Evolutionary conservation across 2,797 vertebrate genomes (phyloP).

Genomic region (Anguilla pacifica): DNA sequence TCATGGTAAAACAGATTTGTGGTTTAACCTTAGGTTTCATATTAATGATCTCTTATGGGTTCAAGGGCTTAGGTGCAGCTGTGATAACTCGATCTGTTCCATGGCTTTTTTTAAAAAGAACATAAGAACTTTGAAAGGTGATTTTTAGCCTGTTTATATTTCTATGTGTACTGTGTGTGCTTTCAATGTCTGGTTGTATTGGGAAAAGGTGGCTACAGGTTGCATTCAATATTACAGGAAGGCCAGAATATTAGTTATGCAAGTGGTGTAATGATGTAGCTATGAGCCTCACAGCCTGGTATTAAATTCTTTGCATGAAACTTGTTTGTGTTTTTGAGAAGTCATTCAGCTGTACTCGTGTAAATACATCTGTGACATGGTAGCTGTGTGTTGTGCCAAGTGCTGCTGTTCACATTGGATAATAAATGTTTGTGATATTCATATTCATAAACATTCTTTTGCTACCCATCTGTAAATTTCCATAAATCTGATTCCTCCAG

Average conservation of each 20-base stretch:
- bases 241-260: background rate
- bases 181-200: background rate
- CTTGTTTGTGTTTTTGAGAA: background rate
- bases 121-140: background rate
- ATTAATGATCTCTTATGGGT: background rate
- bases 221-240: background rate
- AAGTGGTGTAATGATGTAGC: background rate
- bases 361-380: background rate
- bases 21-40: background rate
- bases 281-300: background rate
- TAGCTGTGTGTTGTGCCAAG: background rate
- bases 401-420: background rate
- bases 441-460: background rate
- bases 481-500: background rate
- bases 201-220: background rate
- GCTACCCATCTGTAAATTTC: background rate
- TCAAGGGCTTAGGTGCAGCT: background rate
- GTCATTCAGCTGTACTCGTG: background rate
- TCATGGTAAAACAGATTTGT: background rate
- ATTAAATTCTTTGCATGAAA: background rate
- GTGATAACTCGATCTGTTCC: background rate
- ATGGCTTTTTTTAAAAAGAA: background rate
- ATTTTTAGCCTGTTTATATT: background rate
- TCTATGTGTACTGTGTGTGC: background rate
- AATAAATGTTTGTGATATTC: background rate